Percentiles rank a stretch among this genome's conserved stretches.
Evolutionary conservation across 2,113 vertebrate genomes (phyloP).

Genomic region (Aphelocoma coerulescens): DNA sequence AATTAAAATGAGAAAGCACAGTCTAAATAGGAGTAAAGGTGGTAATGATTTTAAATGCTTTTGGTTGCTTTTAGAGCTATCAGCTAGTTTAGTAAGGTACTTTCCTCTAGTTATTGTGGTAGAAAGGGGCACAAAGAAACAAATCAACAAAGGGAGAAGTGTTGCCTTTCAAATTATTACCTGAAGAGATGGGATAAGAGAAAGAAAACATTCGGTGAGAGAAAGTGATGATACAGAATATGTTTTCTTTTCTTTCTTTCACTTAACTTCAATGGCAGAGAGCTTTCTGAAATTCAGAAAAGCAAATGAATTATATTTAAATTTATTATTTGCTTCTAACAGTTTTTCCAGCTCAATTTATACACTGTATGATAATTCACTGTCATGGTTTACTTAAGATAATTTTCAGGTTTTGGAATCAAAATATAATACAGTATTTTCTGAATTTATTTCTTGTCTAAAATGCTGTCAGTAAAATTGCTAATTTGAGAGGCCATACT

Average conservation of each 20-base stretch:
- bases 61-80: background rate
- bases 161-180: background rate
- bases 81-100: background rate
- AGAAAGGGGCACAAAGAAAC: background rate
- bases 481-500: background rate
- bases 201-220: background rate
- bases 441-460: background rate
- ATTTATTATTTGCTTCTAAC: background rate
- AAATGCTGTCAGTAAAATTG: background rate
- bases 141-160: background rate
- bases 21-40: background rate
- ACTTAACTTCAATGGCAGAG: background rate
- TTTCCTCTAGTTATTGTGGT: background rate
- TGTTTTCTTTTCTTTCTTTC: background rate
- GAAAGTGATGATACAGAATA: background rate
- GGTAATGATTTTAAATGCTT: background rate
- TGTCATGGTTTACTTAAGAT: background rate
- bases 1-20: background rate
- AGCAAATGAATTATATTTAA: background rate
- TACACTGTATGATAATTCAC: fast-evolving
- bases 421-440: background rate
- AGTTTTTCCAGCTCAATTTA: background rate
- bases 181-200: background rate
- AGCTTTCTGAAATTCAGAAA: background rate
- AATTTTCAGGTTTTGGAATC: background rate